These are phyloP conservation scores for Thalpophila matura DNA, from an alignment of 2,888 invertebrate species.

Conservation along the genomic window DNA sequence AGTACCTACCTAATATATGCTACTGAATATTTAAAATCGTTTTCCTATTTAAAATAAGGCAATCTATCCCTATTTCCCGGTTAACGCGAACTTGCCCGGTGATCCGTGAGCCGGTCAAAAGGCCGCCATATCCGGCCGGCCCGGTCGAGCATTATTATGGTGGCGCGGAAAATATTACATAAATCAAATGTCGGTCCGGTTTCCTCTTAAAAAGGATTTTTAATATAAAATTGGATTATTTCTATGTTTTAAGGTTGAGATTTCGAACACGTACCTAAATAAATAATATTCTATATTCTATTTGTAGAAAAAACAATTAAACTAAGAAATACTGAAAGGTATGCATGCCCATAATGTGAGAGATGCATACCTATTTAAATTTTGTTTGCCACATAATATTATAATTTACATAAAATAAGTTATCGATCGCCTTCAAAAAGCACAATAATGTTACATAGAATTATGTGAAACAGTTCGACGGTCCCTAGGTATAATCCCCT, in stretches of 20 bases:
- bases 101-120: conserved; percentile 67
- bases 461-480: too few species aligned
- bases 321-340: too few species aligned
- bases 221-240: conserved; percentile 2
- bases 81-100: conserved; percentile 42
- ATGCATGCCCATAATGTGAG: too few species aligned
- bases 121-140: conserved; percentile 62
- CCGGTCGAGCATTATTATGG: conserved; percentile 56
- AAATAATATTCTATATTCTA: too few species aligned
- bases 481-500: too few species aligned
- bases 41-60: conserved; percentile 26
- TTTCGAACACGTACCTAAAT: too few species aligned
- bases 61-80: conserved; percentile 36
- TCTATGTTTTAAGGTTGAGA: background rate
- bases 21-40: conserved; percentile 7
- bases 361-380: too few species aligned
- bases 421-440: too few species aligned
- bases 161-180: conserved; percentile 42
- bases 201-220: conserved; percentile 13
- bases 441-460: too few species aligned
- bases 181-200: conserved; percentile 38
- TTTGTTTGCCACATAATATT: too few species aligned
- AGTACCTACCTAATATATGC: too few species aligned
- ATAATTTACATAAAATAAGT: too few species aligned
- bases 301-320: background rate